Conservation (phyloP, 2,888 invertebrate species). For the Osmoderma eremita region DNA sequence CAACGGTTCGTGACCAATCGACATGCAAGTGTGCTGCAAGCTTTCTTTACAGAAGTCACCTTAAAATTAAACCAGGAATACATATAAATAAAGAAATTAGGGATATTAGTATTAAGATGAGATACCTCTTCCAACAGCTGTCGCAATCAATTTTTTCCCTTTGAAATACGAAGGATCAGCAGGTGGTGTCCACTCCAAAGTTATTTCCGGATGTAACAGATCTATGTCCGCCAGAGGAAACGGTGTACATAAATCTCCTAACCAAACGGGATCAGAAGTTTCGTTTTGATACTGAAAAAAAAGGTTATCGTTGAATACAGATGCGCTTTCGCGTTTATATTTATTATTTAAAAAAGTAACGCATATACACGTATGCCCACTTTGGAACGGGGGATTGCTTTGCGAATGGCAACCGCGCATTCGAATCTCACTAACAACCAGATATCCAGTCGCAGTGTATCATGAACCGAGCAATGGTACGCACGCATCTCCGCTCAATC, state of each 20-base stretch:
- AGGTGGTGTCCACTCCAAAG: constrained; percentile 56
- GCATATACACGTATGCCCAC: too few relatives aligned
- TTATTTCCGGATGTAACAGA: constrained; percentile 54
- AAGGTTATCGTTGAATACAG: background rate
- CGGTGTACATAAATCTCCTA: constrained; percentile 55
- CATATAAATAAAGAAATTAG: background rate
- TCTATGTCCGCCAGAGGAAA: constrained; percentile 53
- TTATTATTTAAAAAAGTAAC: background rate
- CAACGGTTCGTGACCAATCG: constrained; percentile 57
- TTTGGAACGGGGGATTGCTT: too few relatives aligned
- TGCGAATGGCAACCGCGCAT: too few relatives aligned
- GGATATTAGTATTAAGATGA: constrained; percentile 38
- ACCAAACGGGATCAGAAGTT: constrained; percentile 54
- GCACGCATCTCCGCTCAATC: too few relatives aligned
- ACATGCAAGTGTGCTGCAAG: constrained; percentile 58
- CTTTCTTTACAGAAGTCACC: constrained; percentile 47
- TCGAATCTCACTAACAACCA: too few relatives aligned
- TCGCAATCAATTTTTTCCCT: constrained; percentile 53
- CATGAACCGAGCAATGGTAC: too few relatives aligned
- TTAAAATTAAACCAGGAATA: constrained; percentile 19
- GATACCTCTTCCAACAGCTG: constrained; percentile 57
- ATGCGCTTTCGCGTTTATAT: background rate
- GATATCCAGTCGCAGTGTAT: too few relatives aligned
- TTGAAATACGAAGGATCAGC: constrained; percentile 46
- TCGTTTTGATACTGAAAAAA: constrained; percentile 54